Evolutionary conservation across 2,797 vertebrate genomes (phyloP), one percentile per base, ranked within the genome.

Genomic region (Nyctibius grandis): DNA sequence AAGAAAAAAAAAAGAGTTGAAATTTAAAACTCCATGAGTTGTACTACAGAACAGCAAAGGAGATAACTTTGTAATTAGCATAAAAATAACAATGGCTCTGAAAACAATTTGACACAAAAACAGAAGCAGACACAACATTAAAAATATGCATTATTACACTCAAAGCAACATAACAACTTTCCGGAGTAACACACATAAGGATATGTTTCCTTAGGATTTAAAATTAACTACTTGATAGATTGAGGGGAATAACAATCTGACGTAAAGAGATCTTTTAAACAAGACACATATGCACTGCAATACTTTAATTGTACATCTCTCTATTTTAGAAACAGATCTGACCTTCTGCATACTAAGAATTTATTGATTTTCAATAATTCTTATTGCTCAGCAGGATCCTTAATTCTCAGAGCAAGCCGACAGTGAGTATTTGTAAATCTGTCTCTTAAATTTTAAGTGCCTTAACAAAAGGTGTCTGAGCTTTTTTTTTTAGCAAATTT

Each of bases 221-320:
- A 97, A 97, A 96, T 95, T 95, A 96, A 97, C 95, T 91, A 69
- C 73, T 65, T 97, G 85, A 94, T 96, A 96, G 89, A 85, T 60
- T 50, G 88, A 94, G 51, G 54, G 88, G 86, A 79, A 95, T 73
- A 97, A 91, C 77, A 94, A 97, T 93, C 72, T 75, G 74, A 91
- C 15, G 3, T 91, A 91, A 95, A 96, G 91, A 88, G 48, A 91
- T 91, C 57, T 89, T 95, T 97, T 91, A 92, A 96, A 91, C 31
- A 94, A 84, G 67, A 82, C 72, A 83, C 75, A 91, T 91, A 96
- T 84, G 88, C 81, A 95, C 90, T 88, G 57, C 85, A 95, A 95
- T 91, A 75, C 89, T 88, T 95, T 87, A 85, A 89, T 85, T 91
- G 93, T 84, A 81, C 59, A 77, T 78, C 68, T 91, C 87, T 63